phyloP scores from a whole-genome alignment of 2,113 vertebrate genomes.

The Muntiacus muntjak region DNA sequence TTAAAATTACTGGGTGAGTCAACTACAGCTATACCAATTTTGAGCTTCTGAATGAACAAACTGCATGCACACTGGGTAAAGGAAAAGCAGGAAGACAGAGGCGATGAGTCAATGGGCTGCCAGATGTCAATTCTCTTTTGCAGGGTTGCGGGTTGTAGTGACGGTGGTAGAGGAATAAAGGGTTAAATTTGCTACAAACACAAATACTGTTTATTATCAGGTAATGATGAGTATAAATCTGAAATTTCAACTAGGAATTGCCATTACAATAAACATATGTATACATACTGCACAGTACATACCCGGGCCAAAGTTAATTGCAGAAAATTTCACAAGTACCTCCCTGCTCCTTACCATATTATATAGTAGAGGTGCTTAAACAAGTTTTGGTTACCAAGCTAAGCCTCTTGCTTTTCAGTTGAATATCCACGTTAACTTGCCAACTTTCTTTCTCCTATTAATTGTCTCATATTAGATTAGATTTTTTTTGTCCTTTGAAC shows the following conservation, averaged over 20 bases:
- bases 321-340: neutral
- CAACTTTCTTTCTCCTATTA: slow-evolving; percentile 19
- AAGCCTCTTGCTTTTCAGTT: slow-evolving; percentile 23
- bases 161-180: neutral
- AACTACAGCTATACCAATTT: slow-evolving; percentile 8
- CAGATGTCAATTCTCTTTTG: neutral
- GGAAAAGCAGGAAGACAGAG: neutral
- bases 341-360: neutral
- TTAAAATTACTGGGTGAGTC: slow-evolving; percentile 38
- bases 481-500: neutral
- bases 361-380: neutral
- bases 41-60: slow-evolving; percentile 35
- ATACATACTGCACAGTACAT: neutral
- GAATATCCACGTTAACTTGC: neutral
- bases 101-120: neutral
- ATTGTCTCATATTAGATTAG: neutral
- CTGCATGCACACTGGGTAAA: neutral
- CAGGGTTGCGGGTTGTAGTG: neutral
- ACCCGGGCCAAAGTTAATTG: neutral
- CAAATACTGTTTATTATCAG: neutral
- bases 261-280: neutral
- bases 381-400: neutral
- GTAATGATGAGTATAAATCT: neutral
- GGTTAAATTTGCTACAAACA: neutral
- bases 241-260: neutral